phyloP scores from a whole-genome alignment of 2,113 vertebrate species.

The Hydropotes inermis region DNA sequence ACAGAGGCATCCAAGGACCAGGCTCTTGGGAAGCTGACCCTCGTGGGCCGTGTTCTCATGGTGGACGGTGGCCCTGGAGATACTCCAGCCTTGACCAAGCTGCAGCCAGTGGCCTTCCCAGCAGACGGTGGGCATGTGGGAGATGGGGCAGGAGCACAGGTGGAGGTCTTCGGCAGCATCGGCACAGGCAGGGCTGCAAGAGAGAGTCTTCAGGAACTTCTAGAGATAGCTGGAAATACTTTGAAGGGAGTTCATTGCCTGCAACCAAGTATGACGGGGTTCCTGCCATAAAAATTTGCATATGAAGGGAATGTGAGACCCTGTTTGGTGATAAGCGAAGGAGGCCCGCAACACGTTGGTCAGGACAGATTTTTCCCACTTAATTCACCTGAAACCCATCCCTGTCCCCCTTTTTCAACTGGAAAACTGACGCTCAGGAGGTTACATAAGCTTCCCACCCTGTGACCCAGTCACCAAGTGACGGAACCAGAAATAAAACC shows the following conservation, averaged over 20 bases:
- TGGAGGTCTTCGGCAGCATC: background rate
- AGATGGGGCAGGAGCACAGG: background rate
- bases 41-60: background rate
- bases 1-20: background rate
- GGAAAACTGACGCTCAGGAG: background rate
- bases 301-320: background rate
- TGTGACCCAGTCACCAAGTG: background rate
- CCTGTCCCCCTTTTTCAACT: background rate
- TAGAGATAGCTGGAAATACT: constrained; percentile 7
- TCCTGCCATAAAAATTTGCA: background rate
- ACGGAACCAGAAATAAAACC: background rate
- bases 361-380: background rate
- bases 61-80: background rate
- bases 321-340: background rate
- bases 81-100: background rate
- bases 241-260: background rate
- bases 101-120: background rate
- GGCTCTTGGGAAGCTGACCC: background rate
- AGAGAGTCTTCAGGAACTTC: background rate
- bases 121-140: background rate
- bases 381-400: background rate
- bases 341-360: background rate
- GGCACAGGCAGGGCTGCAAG: background rate
- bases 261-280: background rate
- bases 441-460: background rate